Base-by-base conservation (phyloP, 2,797 vertebrate species). In the Okamejei kenojei region DNA sequence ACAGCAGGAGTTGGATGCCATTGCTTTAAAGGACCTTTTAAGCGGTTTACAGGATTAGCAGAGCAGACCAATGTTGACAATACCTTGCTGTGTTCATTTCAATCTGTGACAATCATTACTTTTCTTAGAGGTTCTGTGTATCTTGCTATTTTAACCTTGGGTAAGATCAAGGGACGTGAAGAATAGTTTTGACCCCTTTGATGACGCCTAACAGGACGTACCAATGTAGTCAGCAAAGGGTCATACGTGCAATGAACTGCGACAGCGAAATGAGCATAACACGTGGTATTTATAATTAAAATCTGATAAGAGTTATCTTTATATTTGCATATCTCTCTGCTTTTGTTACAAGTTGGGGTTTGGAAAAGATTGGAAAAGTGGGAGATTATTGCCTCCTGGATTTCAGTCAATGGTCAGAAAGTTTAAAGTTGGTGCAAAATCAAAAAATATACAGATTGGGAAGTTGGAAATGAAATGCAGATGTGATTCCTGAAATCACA, bases 11-110 rank as follows among this genome's bases (percentile, higher is more conserved):
- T 82, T 93, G 93, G 94, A 94, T 93, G 93, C 88, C 94, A 88
- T 94, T 94, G 0, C 35, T 84, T 93, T 94, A 94, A 93, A 77
- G 93, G 94, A 93, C 68, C 71, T 92, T 92, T 92, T 54, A 73
- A 82, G 65, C 68, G 71, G 65, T 82, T 93, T 93, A 93, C 86
- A 81, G 38, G 93, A 93, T 93, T 81, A 71, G 81, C 93, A 86
- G 80, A 76, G 81, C 73, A 68, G 29, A 54, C 61, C 35, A 84
- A 93, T 84, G 65, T 93, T 93, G 79, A 84, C 93, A 82, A 35
- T 74, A 80, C 79, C 79, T 86, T 86, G 68, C 68, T 38, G 63
- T 86, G 68, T 73, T 82, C 65, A 76, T 81, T 68, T 92, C 71
- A 92, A 58, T 92, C 68, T 54, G 90, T 92, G 90, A 74, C 71